These are phyloP conservation scores for Uropetala carovei DNA, from an alignment of 2,888 invertebrate species.

Conservation along the genomic window DNA sequence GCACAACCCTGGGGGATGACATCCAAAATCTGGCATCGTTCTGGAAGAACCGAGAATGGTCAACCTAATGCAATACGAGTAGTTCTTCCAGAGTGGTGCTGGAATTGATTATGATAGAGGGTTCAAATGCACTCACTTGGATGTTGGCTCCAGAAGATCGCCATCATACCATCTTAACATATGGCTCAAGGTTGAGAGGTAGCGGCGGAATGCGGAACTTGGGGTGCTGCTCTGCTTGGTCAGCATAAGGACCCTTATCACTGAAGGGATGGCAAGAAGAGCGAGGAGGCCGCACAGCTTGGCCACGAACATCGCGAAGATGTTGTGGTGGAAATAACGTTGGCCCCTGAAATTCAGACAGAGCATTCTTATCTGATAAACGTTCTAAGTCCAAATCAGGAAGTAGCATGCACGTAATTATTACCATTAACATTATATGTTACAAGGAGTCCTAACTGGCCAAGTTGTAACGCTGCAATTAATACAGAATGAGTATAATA, in stretches of 20 bases:
- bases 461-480: too few relatives aligned
- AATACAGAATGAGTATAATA: too few relatives aligned
- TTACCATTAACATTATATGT: too few relatives aligned
- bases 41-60: too few relatives aligned
- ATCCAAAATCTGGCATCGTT: too few relatives aligned
- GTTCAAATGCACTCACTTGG: slow-evolving; percentile 76
- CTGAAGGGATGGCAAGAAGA: slow-evolving; percentile 85
- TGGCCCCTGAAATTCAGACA: slow-evolving; percentile 80
- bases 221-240: slow-evolving; percentile 84
- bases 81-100: background rate
- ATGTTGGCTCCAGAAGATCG: slow-evolving; percentile 80
- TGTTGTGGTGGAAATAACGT: slow-evolving; percentile 82
- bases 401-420: too few relatives aligned
- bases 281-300: slow-evolving; percentile 87
- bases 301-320: slow-evolving; percentile 82
- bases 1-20: too few relatives aligned
- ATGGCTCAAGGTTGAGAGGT: slow-evolving; percentile 87
- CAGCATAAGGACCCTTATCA: slow-evolving; percentile 83
- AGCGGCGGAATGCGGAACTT: slow-evolving; percentile 84
- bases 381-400: background rate
- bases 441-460: too few relatives aligned
- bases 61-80: too few relatives aligned
- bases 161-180: slow-evolving; percentile 87
- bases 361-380: background rate
- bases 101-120: background rate